A percentile compares a stretch with the other conserved stretches of the same genome.
Evolutionary conservation across 2,888 invertebrate genomes (phyloP).

Genomic region (Lithophane semibrunnea): DNA sequence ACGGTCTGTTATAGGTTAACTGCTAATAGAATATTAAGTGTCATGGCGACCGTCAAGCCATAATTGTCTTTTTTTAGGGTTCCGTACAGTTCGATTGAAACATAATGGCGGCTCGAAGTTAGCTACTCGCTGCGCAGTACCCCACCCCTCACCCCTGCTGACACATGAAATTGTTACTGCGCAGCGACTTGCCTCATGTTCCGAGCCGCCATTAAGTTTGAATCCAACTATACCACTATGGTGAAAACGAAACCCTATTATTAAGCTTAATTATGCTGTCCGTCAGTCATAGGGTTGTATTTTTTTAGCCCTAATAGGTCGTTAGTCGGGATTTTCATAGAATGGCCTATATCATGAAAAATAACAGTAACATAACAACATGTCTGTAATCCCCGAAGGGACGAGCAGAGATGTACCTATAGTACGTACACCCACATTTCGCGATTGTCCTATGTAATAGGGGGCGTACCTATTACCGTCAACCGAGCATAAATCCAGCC

Average conservation of each 20-base stretch:
- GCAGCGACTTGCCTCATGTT: too few relatives aligned
- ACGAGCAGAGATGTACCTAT: background rate
- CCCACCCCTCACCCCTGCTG: too few relatives aligned
- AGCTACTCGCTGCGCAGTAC: too few relatives aligned
- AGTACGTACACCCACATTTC: background rate
- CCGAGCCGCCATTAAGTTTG: too few relatives aligned
- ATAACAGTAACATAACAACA: background rate
- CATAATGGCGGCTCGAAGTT: too few relatives aligned
- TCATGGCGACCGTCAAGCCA: slow-evolving; percentile 24
- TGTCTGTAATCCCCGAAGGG: too few relatives aligned
- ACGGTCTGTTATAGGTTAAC: slow-evolving; percentile 58
- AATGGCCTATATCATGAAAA: background rate
- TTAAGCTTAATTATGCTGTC: background rate
- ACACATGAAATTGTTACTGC: too few relatives aligned
- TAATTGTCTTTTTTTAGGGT: slow-evolving; percentile 35
- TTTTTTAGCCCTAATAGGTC: background rate
- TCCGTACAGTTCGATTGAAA: background rate
- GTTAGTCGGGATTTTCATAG: background rate
- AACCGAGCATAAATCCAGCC: too few relatives aligned
- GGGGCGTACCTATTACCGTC: background rate
- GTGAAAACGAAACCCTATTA: background rate
- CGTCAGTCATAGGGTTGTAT: too few relatives aligned
- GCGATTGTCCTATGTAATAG: background rate
- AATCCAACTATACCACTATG: too few relatives aligned
- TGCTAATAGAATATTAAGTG: slow-evolving; percentile 60